Base-by-base conservation (phyloP, 2,797 vertebrate genomes). In the Alauda arvensis region DNA sequence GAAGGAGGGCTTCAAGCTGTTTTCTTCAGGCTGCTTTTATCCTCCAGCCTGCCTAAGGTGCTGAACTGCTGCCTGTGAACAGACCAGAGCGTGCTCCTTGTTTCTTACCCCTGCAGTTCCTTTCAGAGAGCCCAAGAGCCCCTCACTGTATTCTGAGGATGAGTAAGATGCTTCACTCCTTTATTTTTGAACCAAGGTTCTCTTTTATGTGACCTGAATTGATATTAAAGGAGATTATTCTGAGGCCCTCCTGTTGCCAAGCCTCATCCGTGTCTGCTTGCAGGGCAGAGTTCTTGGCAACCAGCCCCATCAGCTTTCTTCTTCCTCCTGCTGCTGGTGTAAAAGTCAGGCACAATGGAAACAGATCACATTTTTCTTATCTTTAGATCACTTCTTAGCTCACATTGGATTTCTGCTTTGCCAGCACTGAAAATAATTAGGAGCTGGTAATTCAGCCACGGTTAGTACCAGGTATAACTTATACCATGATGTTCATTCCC, bases 21-120 rank as follows among this genome's bases (percentile, higher is more conserved):
- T 89, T 78, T 89, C 61, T 88, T 61, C 55, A 77, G 82, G 43
- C 60, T 81, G 55, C 60, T 85, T 72, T 80, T 53, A 25, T 45
- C 14, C 18, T 53, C 39, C 53, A 28, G 0, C 53, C 53, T 82
- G 40, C 55, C 43, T 13, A 28, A 51, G 57, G 43, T 68, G 33
- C 16, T 63, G 39, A 37, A 4, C 53, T 53, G 59, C 37, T 48
- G 18, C 45, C 28, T 25, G 18, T 18, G 49, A 74, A 26, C 52
- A 80, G 45, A 75, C 43, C 25, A 24, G 28, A 61, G 39, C 0
- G 0, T 1, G 2, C 43, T 71, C 28, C 29, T 67, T 34, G 34
- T 42, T 85, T 67, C 31, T 61, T 75, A 19, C 15, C 51, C 31
- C 43, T 65, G 16, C 21, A 49, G 0, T 8, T 91, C 37, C 51